These are phyloP conservation scores for Himalopsyche phryganea DNA, from an alignment of 1,140 invertebrate genomes.

Conservation along the genomic window DNA sequence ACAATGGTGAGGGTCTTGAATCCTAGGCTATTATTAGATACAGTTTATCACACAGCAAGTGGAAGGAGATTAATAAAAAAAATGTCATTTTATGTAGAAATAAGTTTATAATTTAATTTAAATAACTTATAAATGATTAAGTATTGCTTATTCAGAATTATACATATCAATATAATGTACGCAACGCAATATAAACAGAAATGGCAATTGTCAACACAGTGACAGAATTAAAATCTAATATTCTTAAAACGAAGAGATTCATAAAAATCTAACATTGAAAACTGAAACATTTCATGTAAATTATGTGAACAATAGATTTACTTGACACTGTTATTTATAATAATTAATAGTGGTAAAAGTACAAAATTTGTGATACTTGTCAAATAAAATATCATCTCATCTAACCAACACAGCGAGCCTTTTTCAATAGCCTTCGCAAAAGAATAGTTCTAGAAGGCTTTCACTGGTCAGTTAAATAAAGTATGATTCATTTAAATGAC, in stretches of 20 bases:
- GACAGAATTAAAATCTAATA: background rate
- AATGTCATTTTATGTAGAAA: constrained; percentile 6
- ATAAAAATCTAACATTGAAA: background rate
- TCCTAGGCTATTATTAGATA: too few species aligned
- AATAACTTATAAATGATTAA: constrained; percentile 11
- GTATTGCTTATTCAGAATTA: background rate
- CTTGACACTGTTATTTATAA: background rate
- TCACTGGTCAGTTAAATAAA: too few species aligned
- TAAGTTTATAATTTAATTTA: constrained; percentile 30
- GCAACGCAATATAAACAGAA: background rate
- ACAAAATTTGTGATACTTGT: too few species aligned
- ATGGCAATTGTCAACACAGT: background rate
- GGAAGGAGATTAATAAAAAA: too few species aligned
- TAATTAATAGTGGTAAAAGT: too few species aligned
- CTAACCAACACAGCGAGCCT: too few species aligned
- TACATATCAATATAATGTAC: constrained; percentile 1
- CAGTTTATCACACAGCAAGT: too few species aligned
- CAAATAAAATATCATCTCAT: too few species aligned
- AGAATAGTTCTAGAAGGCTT: too few species aligned
- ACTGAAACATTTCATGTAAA: background rate
- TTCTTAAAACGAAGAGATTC: constrained; percentile 1
- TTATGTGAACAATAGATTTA: background rate
- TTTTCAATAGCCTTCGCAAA: too few species aligned
- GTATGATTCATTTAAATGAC: too few species aligned
- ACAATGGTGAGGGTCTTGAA: too few species aligned